phyloP scores from a whole-genome alignment of 2,113 vertebrate species.

The Phocoena phocoena region DNA sequence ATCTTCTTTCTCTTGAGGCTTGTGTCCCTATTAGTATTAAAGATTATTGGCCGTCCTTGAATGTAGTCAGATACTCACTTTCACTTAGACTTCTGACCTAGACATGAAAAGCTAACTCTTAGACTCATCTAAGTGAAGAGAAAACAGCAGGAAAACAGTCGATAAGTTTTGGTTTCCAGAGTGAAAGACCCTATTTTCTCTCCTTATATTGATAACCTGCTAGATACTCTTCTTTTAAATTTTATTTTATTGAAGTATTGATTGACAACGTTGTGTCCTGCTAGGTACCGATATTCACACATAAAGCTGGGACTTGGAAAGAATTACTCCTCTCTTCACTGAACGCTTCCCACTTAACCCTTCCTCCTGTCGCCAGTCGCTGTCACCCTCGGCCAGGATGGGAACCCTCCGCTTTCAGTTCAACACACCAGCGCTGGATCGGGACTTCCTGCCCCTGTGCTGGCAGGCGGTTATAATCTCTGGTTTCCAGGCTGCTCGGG shows the following conservation, averaged over 20 bases:
- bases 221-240: background rate
- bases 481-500: background rate
- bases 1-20: background rate
- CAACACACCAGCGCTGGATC: rapidly evolving
- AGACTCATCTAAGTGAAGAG: conserved; percentile 9
- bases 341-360: rapidly evolving
- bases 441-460: rapidly evolving
- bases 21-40: background rate
- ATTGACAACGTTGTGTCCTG: no score
- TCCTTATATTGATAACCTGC: background rate
- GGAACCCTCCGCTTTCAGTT: background rate
- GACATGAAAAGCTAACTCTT: background rate
- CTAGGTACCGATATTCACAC: no score
- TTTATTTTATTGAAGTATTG: background rate
- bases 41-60: conserved; percentile 10
- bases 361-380: rapidly evolving
- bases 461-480: rapidly evolving
- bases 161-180: background rate
- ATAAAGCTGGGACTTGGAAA: rapidly evolving
- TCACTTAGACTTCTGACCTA: conserved; percentile 31
- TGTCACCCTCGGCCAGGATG: background rate
- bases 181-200: background rate
- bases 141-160: background rate
- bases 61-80: conserved; percentile 54
- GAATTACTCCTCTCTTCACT: rapidly evolving